Conservation (phyloP, 2,797 vertebrate genomes). For the Synanceia verrucosa region DNA sequence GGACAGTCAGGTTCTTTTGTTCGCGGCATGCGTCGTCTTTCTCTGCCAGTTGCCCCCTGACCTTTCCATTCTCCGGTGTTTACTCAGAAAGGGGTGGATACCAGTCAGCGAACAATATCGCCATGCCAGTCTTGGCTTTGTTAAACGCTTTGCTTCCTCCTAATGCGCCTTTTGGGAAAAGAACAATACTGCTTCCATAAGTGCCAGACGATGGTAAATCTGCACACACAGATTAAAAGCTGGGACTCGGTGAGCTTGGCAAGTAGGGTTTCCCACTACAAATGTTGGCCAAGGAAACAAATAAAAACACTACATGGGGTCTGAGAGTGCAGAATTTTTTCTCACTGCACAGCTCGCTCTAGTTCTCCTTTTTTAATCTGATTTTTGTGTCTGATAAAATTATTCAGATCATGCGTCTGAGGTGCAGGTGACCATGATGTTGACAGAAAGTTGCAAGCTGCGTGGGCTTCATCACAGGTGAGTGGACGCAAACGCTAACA, state of each 20-base stretch:
- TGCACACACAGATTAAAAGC: conserved; percentile 70
- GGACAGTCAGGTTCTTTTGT: conserved; percentile 49
- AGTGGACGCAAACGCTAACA: conserved; percentile 37
- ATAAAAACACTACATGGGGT: not conserved
- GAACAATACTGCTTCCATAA: conserved; percentile 87
- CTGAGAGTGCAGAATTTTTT: not conserved
- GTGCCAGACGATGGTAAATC: conserved; percentile 77
- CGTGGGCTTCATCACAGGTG: conserved; percentile 98
- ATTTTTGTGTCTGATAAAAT: conserved; percentile 31
- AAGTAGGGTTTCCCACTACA: conserved; percentile 58
- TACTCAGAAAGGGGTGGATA: conserved; percentile 70
- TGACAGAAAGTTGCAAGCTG: conserved; percentile 98
- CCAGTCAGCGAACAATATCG: conserved; percentile 67
- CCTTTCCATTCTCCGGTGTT: conserved; percentile 61
- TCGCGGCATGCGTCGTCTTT: conserved; percentile 39
- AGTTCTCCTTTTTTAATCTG: not conserved
- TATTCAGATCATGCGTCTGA: conserved; percentile 94
- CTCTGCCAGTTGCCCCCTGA: conserved; percentile 66
- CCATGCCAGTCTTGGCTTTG: conserved; percentile 59
- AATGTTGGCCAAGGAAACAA: conserved; percentile 22
- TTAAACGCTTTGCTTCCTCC: conserved; percentile 72
- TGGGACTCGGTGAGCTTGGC: conserved; percentile 69
- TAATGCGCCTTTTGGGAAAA: conserved; percentile 69
- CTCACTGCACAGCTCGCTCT: not conserved
- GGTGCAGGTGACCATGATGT: conserved; percentile 99